Conservation (phyloP, 2,113 vertebrate species). For the Lipophrys pholis region DNA sequence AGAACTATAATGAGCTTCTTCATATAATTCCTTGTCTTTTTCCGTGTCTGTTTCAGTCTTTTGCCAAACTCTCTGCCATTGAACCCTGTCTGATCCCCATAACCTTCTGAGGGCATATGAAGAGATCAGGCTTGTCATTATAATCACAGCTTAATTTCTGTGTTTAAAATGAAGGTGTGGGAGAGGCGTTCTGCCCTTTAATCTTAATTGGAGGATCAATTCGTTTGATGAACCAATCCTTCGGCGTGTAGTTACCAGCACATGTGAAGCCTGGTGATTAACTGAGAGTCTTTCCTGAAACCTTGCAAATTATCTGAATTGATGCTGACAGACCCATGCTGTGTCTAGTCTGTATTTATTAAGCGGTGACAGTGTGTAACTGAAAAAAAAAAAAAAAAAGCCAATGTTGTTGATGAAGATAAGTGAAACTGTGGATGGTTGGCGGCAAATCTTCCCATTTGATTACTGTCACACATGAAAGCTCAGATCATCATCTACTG, state of each 20-base stretch:
- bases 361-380: slow-evolving; percentile 68
- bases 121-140: slow-evolving; percentile 7
- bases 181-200: slow-evolving; percentile 6
- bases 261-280: slow-evolving; percentile 11
- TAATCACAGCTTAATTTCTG: neutral
- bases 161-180: neutral
- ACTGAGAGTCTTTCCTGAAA: slow-evolving; percentile 15
- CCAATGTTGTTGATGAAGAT: slow-evolving; percentile 60
- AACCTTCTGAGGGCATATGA: slow-evolving; percentile 7
- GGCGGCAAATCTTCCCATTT: slow-evolving; percentile 48
- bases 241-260: neutral
- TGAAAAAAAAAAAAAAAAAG: slow-evolving; percentile 47
- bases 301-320: slow-evolving; percentile 50
- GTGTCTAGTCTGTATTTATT: slow-evolving; percentile 63
- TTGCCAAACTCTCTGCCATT: neutral
- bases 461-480: slow-evolving; percentile 56
- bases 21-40: neutral
- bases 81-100: neutral
- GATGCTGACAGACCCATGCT: slow-evolving; percentile 59
- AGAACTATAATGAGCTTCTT: no score
- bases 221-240: slow-evolving; percentile 8
- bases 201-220: slow-evolving; percentile 17
- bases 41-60: neutral
- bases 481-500: slow-evolving; percentile 45
- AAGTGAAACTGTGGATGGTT: slow-evolving; percentile 46